Base-by-base conservation (phyloP, 2,888 invertebrate genomes). In the Drosophila formosana region DNA sequence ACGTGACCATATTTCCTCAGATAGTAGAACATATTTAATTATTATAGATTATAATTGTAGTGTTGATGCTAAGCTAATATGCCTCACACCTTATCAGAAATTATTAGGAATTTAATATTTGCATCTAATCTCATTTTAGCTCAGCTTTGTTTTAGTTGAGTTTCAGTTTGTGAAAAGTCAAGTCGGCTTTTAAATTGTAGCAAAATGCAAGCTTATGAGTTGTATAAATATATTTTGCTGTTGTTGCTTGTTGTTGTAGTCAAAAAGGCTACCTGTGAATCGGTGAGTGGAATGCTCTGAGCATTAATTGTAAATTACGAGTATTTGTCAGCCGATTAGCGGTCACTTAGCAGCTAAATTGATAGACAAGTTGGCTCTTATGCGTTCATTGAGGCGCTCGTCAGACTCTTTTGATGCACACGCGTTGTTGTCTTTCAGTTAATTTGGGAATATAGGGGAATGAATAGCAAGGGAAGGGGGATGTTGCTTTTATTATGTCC, bases 361-460 rank as follows among this genome's bases (percentile, higher is more conserved):
- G 13, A 7, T 30, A 51, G 55, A 64, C 45, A 60, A 52, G 52
- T 28, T 39, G n/a, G n/a, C 4, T 13, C 3, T 39, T 13, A 39
- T n/a, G 5, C 39, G 18, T 13, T 18, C 39, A 41, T 41, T 41
- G 18, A 41, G 39, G 43, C 28, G 58, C 34, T 58, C 37, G 46
- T 57, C 49, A 47, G 60, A 41, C 46, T 49, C 64, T 62, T 67
- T 55, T 39, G 51, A 56, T 34, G 56, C 41, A 30, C 39, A 56
- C 51, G 49, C 28, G 56, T 30, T 41, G 43, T 57, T 6, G 26
- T 34, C 8, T 30, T 37, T 37, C 41, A 65, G 57, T 73, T 78
- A 69, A 78, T 74, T 74, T 74, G 78, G 6, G 26, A 4, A 18
- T 8, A 8, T 4, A 1, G 11, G 26, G 30, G 6, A 8, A 11